Base-by-base conservation (phyloP, 2,113 vertebrate species). In the Scophthalmus maximus region DNA sequence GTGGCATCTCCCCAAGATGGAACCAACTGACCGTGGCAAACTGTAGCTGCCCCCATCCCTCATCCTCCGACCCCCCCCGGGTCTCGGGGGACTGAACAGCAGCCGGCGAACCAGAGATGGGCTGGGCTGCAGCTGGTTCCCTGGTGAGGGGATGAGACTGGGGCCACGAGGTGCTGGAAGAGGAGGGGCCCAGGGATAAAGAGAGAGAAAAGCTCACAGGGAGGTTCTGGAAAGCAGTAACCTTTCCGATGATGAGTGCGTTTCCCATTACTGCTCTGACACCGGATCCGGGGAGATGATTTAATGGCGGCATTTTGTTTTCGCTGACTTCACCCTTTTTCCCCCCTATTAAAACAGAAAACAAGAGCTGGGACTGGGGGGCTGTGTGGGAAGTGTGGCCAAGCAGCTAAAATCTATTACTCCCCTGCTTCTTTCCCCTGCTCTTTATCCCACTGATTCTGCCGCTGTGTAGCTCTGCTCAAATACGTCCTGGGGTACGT, bases 241-340 rank as follows among this genome's bases (percentile, higher is more conserved):
- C 96, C 95, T 96, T 97, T 96, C 87, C 79, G 49, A 92, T 92
- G 92, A 95, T 95, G 93, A 94, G 94, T 93, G 90, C 91, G 68
- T 94, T 95, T 95, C 93, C 95, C 92, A 94, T 96, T 97, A 95
- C 84, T 78, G 91, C 93, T 93, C 93, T 95, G 96, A 96, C 94
- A 95, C 82, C 77, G 88, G 94, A 94, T 93, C 84, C 84, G 88
- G 76, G 78, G 89, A 93, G 94, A 95, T 97, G 95, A 98, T 97
- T 97, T 97, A 97, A 96, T 91, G 93, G 88, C 93, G 94, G 94
- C 95, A 96, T 97, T 97, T 93, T 96, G 95, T 93, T 98, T 97
- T 96, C 95, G 96, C 95, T 97, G 95, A 96, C 95, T 94, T 89
- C 80, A 83, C 80, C 77, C 49, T 82, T 92, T 88, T 53, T 38